Evolutionary conservation across 2,888 invertebrate genomes (phyloP), one percentile per base, ranked within the genome.

Genomic region (Polyploca ridens): DNA sequence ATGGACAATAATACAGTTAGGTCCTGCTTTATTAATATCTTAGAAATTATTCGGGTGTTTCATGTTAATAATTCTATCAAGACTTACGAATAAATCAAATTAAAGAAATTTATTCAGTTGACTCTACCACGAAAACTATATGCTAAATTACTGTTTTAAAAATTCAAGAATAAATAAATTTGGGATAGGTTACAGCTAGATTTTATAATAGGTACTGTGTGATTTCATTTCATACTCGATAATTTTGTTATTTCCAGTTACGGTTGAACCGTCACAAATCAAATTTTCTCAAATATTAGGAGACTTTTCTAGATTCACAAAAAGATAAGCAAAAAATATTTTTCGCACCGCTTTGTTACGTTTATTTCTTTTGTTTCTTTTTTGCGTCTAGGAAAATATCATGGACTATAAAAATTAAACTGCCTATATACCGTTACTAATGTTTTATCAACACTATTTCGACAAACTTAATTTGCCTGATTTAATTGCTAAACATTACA

Each of bases 381-480:
- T 54, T 54, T 54, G 19, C 54, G 14, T 46, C 6, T n/a, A 19
- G 16, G 49, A 14, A 16, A 54, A 54, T 19, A 54, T 19, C 19
- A 54, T 54, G 19, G 54, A 54, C 19, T 19, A 19, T 54, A 49
- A 54, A 49, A 54, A 19, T 54, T 54, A 54, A 54, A 54, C 49
- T 16, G 54, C 54, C 54, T 54, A 54, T 54, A 19, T 8, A 2
- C 49, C 19, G 54, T 54, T 54, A 54, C 54, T 54, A 54, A 54
- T 54, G 19, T 54, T 19, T 54, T 54, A 19, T 54, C 10, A 19
- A 19, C 54, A 54, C 27, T 62, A 62, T 41, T 27, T 44, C 38
- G 62, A 27, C 46, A 44, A 44, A 33, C 62, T 19, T 49, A 62
- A 41, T 62, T 27, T 41, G 54, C 10, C 54, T 19, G 54, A 54